Conservation (phyloP, 2,888 invertebrate species). For the Eupithecia tripunctaria region DNA sequence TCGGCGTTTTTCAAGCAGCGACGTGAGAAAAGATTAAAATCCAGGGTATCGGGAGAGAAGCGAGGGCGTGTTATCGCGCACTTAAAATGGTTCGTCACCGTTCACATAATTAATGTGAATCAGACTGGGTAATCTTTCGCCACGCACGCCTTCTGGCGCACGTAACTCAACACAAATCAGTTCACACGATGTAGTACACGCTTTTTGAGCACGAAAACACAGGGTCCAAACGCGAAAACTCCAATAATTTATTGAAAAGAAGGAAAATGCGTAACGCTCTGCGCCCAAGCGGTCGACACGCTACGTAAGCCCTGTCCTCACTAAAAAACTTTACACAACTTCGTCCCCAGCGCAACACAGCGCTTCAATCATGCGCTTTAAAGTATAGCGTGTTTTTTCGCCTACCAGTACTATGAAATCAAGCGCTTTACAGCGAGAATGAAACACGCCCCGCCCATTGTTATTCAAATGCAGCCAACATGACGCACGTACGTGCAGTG, state of each 20-base stretch:
- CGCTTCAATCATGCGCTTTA: constrained; percentile 54
- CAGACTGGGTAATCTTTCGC: constrained; percentile 67
- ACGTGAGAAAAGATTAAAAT: constrained; percentile 49
- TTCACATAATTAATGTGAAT: constrained; percentile 81
- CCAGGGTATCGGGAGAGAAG: constrained; percentile 52
- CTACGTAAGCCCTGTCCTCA: constrained; percentile 68
- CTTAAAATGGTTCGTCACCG: constrained; percentile 79
- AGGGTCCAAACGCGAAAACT: constrained; percentile 45
- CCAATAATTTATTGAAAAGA: constrained; percentile 50
- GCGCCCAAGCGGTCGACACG: constrained; percentile 63
- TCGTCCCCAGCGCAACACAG: constrained; percentile 44
- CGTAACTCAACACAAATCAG: constrained; percentile 46
- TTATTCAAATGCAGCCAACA: constrained; percentile 83
- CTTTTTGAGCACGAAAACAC: constrained; percentile 38
- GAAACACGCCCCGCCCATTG: constrained; percentile 70
- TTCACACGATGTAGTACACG: constrained; percentile 11
- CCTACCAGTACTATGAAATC: constrained; percentile 22
- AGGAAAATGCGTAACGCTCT: constrained; percentile 60
- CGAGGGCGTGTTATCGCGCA: constrained; percentile 76
- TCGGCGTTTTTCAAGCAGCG: constrained; percentile 43
- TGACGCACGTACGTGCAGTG: constrained; percentile 68
- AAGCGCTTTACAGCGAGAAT: constrained; percentile 62
- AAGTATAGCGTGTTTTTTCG: constrained; percentile 4
- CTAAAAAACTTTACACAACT: constrained; percentile 80
- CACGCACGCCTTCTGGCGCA: constrained; percentile 56